Percentiles rank a stretch among this genome's conserved stretches.
Evolutionary conservation across 2,113 vertebrate species (phyloP).

Genomic region (Balaeniceps rex): DNA sequence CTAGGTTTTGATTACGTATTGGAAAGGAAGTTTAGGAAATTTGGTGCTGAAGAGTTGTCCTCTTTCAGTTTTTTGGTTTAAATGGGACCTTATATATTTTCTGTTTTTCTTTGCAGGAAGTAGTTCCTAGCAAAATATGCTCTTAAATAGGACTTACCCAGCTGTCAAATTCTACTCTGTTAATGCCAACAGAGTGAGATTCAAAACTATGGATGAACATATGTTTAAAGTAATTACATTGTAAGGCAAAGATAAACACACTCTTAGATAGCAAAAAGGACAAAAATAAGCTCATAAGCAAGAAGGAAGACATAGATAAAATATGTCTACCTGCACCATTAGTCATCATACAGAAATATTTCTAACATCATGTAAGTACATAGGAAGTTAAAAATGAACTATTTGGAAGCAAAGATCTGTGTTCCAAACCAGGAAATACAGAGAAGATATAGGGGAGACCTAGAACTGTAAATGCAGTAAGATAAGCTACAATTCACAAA

Average conservation of each 20-base stretch:
- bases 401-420: background rate
- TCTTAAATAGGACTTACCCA: background rate
- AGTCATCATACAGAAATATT: background rate
- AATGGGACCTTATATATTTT: background rate
- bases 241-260: background rate
- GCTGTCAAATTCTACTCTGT: background rate
- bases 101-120: background rate
- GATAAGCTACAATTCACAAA: background rate
- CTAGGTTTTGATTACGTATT: background rate
- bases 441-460: background rate
- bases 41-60: background rate
- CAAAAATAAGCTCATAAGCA: background rate
- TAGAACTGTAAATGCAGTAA: constrained; percentile 4
- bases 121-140: background rate
- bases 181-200: background rate
- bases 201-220: background rate
- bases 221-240: constrained; percentile 1
- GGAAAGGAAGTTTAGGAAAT: background rate
- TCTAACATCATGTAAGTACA: background rate
- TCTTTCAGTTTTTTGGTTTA: background rate
- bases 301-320: background rate
- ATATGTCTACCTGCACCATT: background rate
- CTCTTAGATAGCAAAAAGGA: background rate
- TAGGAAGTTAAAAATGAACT: constrained; percentile 9
- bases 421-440: constrained; percentile 13